Conservation (phyloP, 1,140 invertebrate species). For the Papilio glaucus region DNA sequence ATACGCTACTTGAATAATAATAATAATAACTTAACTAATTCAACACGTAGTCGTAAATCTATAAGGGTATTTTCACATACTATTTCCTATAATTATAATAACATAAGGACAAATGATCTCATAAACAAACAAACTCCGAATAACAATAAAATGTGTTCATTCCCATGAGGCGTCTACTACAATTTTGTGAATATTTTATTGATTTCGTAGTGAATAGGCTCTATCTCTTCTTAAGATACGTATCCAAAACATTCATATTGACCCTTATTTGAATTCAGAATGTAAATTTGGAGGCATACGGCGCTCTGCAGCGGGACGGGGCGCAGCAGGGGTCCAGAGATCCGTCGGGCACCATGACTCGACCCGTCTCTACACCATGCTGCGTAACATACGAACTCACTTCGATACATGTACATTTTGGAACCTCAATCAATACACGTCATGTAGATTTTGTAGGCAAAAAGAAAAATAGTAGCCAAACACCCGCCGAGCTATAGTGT, state of each 20-base stretch:
- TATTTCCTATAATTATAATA: background rate
- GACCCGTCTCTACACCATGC: slow-evolving; percentile 68
- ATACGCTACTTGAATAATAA: no score
- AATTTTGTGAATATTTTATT: slow-evolving; percentile 55
- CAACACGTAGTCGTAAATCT: no score
- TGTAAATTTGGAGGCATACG: slow-evolving; percentile 70
- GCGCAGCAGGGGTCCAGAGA: slow-evolving; percentile 62
- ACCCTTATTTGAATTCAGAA: slow-evolving; percentile 59
- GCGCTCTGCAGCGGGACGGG: slow-evolving; percentile 50
- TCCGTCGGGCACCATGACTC: slow-evolving; percentile 55
- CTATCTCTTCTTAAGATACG: slow-evolving; percentile 43
- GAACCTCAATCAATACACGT: slow-evolving; percentile 69
- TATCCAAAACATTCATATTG: slow-evolving; percentile 43
- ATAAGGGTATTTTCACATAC: background rate
- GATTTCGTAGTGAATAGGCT: slow-evolving; percentile 52
- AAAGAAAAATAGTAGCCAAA: slow-evolving; percentile 55
- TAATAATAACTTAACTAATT: no score
- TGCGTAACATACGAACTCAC: slow-evolving; percentile 79
- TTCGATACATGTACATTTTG: slow-evolving; percentile 63
- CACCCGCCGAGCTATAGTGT: slow-evolving; percentile 46
- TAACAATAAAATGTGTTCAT: slow-evolving; percentile 24
- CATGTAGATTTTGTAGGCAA: slow-evolving; percentile 54
- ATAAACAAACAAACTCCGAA: background rate
- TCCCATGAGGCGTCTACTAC: slow-evolving; percentile 45
- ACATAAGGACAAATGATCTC: background rate